These are phyloP conservation scores for Rattus rattus DNA, from an alignment of 2,113 vertebrate genomes.

Conservation along the genomic window DNA sequence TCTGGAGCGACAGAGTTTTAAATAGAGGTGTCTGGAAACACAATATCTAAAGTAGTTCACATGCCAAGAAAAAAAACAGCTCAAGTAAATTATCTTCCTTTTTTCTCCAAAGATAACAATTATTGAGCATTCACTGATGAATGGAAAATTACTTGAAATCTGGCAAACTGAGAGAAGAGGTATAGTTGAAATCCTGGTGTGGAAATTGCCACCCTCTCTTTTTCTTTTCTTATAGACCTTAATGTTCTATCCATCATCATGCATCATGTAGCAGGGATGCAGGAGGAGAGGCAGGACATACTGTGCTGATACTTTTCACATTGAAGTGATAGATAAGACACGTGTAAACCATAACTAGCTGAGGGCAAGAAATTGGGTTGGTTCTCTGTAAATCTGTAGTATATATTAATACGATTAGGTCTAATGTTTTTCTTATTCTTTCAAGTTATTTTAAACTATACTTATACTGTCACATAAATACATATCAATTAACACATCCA, in stretches of 20 bases:
- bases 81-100: not conserved
- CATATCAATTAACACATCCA: slow-evolving; percentile 75
- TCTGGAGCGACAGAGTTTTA: not conserved
- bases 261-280: not conserved
- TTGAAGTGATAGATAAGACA: not conserved
- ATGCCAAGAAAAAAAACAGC: not conserved
- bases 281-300: not conserved
- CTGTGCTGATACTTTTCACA: not conserved
- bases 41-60: not conserved
- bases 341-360: not conserved
- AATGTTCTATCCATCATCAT: not conserved
- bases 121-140: not conserved
- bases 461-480: slow-evolving; percentile 35
- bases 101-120: not conserved
- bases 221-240: not conserved
- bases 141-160: not conserved
- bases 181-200: not conserved
- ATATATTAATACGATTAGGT: not conserved
- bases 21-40: not conserved
- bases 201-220: not conserved
- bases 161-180: not conserved
- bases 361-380: not conserved
- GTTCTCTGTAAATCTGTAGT: not conserved
- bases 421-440: slow-evolving; percentile 11
- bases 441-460: slow-evolving; percentile 49